Evolutionary conservation across 1,140 invertebrate species (phyloP), one percentile per base, ranked within the genome.

Genomic region (Luehdorfia chinensis): DNA sequence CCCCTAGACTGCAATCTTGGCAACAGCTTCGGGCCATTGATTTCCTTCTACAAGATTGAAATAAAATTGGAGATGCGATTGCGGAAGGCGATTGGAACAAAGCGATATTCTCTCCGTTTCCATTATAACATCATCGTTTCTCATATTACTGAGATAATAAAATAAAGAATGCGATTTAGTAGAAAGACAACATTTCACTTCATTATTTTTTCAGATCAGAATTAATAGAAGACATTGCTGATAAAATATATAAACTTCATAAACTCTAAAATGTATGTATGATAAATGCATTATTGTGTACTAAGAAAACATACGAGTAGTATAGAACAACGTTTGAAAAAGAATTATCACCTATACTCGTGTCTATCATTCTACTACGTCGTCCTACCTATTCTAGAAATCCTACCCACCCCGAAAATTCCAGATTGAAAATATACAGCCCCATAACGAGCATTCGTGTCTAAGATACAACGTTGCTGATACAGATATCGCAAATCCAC

Each of bases 31-130:
- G 23, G 67, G 77, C 67, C 53, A 74, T 77, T 69, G 75, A 81
- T 81, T 70, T 65, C 73, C 62, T 51, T 50, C 49, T 54, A 63
- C 49, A 47, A 68, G 67, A 80, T 75, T 70, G 72, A 57, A 76
- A 75, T 69, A 43, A 43, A 43, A 43, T 43, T 43, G 39, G 39
- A 43, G 30, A 43, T 43, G 28, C 21, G n/a, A n/a, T n/a, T n/a
- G n/a, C n/a, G n/a, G n/a, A n/a, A n/a, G n/a, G 25, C 30, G 13
- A 43, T 43, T 30, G 56, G 66, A 63, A 77, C 76, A 75, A 69
- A 79, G 75, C 75, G 66, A 66, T 73, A 73, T 73, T 63, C 61
- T 32, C 69, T 21, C 23, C 14, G 11, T 43, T 30, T 8, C 39
- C 30, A 28, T 43, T 8, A 25, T 25, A 28, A 18, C 16, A 9